phyloP scores from a whole-genome alignment of 1,140 invertebrate species.

The Ostrea edulis region DNA sequence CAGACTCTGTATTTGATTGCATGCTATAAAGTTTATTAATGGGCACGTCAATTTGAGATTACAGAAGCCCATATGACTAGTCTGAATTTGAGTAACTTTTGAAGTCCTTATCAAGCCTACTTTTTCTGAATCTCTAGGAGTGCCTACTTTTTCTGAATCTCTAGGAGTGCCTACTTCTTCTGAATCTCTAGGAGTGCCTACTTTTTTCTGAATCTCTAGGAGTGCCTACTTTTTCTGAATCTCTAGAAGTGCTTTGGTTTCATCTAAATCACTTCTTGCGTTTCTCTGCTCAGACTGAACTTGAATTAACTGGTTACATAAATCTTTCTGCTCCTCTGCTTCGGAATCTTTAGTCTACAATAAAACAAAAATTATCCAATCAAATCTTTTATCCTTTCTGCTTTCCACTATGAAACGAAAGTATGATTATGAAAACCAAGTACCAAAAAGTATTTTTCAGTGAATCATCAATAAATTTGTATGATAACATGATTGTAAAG shows the following conservation, averaged over 20 bases:
- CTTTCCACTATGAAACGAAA: too few relatives aligned
- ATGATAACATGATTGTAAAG: too few relatives aligned
- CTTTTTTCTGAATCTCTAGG: too few relatives aligned
- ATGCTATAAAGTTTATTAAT: too few relatives aligned
- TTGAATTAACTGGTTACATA: conserved; percentile 63
- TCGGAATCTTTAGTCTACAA: conserved; percentile 62
- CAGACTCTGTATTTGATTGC: too few relatives aligned
- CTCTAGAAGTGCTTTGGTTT: conserved; percentile 65
- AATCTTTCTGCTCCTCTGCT: conserved; percentile 58
- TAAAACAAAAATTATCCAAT: background rate
- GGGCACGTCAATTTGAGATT: too few relatives aligned
- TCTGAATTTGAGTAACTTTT: too few relatives aligned
- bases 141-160: conserved; percentile 60
- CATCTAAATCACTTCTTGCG: conserved; percentile 61
- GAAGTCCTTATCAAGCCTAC: conserved; percentile 47
- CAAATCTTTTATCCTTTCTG: too few relatives aligned
- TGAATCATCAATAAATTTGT: too few relatives aligned
- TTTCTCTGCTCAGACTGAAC: conserved; percentile 60
- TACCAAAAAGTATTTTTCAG: too few relatives aligned
- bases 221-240: conserved; percentile 63
- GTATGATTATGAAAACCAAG: too few relatives aligned
- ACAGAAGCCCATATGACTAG: too few relatives aligned
- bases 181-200: conserved; percentile 63
- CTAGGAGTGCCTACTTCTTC: conserved; percentile 68
- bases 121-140: conserved; percentile 64